A percentile compares a stretch with the other conserved stretches of the same genome.
These are phyloP conservation scores for Eupithecia vulgata DNA, from an alignment of 2,888 invertebrate species.

Conservation along the genomic window DNA sequence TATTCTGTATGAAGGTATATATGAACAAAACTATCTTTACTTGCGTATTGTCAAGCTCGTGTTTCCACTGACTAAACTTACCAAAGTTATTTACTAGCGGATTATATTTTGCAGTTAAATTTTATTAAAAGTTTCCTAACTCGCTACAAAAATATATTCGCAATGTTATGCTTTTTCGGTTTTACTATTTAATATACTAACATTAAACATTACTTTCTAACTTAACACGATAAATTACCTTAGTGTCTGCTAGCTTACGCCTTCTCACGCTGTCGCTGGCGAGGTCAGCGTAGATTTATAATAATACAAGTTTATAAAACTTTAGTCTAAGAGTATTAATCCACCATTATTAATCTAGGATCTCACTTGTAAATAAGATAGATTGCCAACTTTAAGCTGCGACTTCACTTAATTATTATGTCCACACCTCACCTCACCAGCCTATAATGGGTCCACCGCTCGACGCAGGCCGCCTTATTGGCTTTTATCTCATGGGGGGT, in stretches of 20 bases:
- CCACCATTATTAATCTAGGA: constrained; percentile 60
- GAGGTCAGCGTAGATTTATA: constrained; percentile 62
- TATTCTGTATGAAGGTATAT: not conserved
- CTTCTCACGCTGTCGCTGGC: constrained; percentile 62
- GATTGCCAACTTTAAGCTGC: constrained; percentile 22
- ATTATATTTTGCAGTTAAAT: not conserved
- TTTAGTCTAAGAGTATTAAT: constrained; percentile 56
- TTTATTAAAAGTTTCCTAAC: not conserved
- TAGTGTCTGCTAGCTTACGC: constrained; percentile 74
- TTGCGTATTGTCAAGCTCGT: not conserved
- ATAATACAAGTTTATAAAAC: constrained; percentile 69
- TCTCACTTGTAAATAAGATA: constrained; percentile 77
- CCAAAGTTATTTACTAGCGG: not conserved
- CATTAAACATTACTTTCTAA: not conserved
- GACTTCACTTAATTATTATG: constrained; percentile 9
- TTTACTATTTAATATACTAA: not conserved
- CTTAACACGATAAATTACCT: not conserved
- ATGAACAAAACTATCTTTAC: not conserved
- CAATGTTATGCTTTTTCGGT: not conserved
- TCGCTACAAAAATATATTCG: not conserved
- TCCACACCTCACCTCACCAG: too few species aligned
- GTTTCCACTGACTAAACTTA: not conserved
- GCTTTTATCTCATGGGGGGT: too few species aligned
- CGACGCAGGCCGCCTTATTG: too few species aligned
- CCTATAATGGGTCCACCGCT: too few species aligned